These are phyloP conservation scores for Hybos culiciformis DNA, from an alignment of 2,888 invertebrate genomes.

Conservation along the genomic window DNA sequence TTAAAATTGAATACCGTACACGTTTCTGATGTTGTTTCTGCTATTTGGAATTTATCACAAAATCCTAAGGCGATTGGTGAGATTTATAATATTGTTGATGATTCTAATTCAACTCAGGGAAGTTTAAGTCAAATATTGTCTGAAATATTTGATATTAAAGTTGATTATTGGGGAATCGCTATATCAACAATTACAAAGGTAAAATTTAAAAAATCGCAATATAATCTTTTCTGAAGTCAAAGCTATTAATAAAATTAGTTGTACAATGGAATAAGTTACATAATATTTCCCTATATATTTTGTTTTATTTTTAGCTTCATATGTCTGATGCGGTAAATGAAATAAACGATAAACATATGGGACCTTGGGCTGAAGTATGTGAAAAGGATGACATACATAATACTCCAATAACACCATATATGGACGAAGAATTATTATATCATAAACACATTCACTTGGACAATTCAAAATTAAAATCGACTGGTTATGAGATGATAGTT, in stretches of 20 bases:
- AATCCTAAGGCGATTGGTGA: conserved; percentile 42
- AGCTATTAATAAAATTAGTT: too few species aligned
- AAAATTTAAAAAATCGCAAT: conserved; percentile 9
- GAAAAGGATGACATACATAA: conserved; percentile 57
- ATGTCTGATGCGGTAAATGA: conserved; percentile 71
- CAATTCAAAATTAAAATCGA: conserved; percentile 46
- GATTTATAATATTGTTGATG: conserved; percentile 72
- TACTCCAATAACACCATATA: conserved; percentile 78
- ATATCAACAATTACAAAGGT: conserved; percentile 73
- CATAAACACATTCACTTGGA: conserved; percentile 68
- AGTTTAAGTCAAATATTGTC: conserved; percentile 62
- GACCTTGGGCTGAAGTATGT: conserved; percentile 83
- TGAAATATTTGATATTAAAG: conserved; percentile 71
- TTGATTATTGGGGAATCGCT: conserved; percentile 74
- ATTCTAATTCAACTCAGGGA: conserved; percentile 74
- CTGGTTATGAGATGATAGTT: conserved; percentile 45
- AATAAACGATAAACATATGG: conserved; percentile 86
- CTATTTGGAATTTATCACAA: conserved; percentile 59
- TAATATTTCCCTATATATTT: too few species aligned
- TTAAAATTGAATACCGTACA: conserved; percentile 80
- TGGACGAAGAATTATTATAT: conserved; percentile 67
- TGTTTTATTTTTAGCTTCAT: conserved; percentile 50
- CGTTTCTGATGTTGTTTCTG: conserved; percentile 69
- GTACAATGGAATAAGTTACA: too few species aligned
- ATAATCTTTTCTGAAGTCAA: too few species aligned